Evolutionary conservation across 2,888 invertebrate genomes (phyloP), one percentile per base, ranked within the genome.

Genomic region (Notodonta dromedarius): DNA sequence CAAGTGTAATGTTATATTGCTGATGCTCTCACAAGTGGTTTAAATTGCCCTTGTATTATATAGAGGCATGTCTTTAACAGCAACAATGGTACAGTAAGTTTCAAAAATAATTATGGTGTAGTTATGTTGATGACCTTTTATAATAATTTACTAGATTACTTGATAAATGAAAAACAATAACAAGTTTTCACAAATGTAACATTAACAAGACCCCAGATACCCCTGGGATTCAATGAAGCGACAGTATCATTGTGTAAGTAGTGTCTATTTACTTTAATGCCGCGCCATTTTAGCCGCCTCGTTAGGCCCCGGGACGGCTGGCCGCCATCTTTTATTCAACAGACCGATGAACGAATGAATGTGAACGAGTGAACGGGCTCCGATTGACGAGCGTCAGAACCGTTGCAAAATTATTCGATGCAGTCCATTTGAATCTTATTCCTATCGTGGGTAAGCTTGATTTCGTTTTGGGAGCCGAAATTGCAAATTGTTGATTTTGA

Each of bases 281-380:
- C 67, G 62, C 66, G 71, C 77, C 78, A 81, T 83, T 84, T 85
- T 76, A 71, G 24, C 78, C 79, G 77, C 77, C 81, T 85, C 83
- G 82, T 86, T 85, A 84, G 77, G 63, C 68, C 61, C 72, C 70
- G 66, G 68, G 59, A 72, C 70, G 67, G 57, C 62, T 57, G 63
- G 65, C 70, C 69, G 82, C 80, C 83, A 87, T 88, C 84, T 87
- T 87, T 88, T 87, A 87, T 88, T 88, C 87, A 87, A 77, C 79
- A 79, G 77, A 76, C 80, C 81, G 78, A 82, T 83, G 84, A 84
- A 80, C 80, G 82, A 83, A 79, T 82, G 83, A 82, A 82, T 82
- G 81, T 74, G 82, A 83, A 80, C 76, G 80, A 82, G 77, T 75
- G 72, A 74, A 78, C 78, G 75, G 76, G 76, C 75, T 76, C 79